A percentile compares a stretch with the other conserved stretches of the same genome.
phyloP scores from a whole-genome alignment of 2,797 vertebrate species.

The Hyperoplus lanceolatus region DNA sequence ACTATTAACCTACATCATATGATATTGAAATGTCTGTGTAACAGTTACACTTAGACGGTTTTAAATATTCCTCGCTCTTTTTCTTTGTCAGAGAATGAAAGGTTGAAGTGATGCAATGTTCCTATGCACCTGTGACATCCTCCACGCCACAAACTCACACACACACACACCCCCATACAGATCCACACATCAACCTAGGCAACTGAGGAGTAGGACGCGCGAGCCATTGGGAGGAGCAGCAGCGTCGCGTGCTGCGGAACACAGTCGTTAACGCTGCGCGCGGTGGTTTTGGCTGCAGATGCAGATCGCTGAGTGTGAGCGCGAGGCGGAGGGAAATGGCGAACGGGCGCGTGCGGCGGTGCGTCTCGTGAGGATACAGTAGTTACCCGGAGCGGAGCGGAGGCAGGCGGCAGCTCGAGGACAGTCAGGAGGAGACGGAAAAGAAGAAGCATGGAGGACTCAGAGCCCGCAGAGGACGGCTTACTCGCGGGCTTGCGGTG shows the following conservation, averaged over 20 bases:
- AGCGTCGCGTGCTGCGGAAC: constrained; percentile 80
- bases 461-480: constrained; percentile 87
- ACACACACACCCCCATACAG: constrained; percentile 21
- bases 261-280: constrained; percentile 62
- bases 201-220: constrained; percentile 53
- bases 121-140: constrained; percentile 79
- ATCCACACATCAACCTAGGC: constrained; percentile 49
- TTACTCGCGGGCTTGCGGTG: constrained; percentile 86
- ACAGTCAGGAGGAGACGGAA: constrained; percentile 4
- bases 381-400: constrained; percentile 49
- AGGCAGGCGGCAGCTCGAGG: constrained; percentile 49
- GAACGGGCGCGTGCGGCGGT: constrained; percentile 59
- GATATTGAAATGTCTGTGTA: not conserved
- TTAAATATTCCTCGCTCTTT: not conserved
- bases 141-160: not conserved
- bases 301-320: constrained; percentile 70
- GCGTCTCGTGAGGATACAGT: constrained; percentile 64
- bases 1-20: not conserved
- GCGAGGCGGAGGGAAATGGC: constrained; percentile 72
- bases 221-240: constrained; percentile 83
- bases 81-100: constrained; percentile 39
- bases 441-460: constrained; percentile 82
- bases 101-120: constrained; percentile 82
- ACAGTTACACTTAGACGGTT: not conserved
- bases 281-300: constrained; percentile 69